Conservation (phyloP, 2,113 vertebrate genomes). For the Cygnus atratus region DNA sequence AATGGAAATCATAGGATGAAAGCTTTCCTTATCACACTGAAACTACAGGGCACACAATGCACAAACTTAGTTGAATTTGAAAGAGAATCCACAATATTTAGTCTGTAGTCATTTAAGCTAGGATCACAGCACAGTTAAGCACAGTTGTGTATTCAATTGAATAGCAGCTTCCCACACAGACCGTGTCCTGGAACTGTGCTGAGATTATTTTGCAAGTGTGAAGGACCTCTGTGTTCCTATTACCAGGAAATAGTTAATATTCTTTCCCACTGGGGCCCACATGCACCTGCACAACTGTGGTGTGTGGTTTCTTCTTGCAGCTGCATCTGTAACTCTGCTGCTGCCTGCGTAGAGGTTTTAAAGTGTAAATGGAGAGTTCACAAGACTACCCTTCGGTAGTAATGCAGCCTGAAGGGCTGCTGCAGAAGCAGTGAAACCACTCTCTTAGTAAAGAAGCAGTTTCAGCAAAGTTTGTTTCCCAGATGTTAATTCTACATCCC, state of each 20-base stretch:
- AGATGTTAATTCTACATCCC: neutral
- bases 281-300: constrained; percentile 81
- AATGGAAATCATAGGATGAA: neutral
- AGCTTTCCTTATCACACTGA: neutral
- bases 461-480: neutral
- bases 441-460: neutral
- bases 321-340: constrained; percentile 76
- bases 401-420: constrained; percentile 39
- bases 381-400: constrained; percentile 48
- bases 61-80: neutral
- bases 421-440: constrained; percentile 41
- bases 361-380: constrained; percentile 66
- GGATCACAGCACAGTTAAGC: neutral
- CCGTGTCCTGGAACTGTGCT: neutral
- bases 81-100: neutral
- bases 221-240: constrained; percentile 49
- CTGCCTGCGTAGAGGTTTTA: constrained; percentile 57
- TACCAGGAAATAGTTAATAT: constrained; percentile 81
- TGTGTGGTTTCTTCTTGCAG: constrained; percentile 82
- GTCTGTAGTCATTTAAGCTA: neutral
- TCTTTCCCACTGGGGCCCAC: constrained; percentile 71
- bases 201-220: neutral
- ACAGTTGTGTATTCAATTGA: neutral
- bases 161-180: neutral
- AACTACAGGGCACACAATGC: neutral